Conservation (phyloP, 2,113 vertebrate species). For the Castor canadensis region DNA sequence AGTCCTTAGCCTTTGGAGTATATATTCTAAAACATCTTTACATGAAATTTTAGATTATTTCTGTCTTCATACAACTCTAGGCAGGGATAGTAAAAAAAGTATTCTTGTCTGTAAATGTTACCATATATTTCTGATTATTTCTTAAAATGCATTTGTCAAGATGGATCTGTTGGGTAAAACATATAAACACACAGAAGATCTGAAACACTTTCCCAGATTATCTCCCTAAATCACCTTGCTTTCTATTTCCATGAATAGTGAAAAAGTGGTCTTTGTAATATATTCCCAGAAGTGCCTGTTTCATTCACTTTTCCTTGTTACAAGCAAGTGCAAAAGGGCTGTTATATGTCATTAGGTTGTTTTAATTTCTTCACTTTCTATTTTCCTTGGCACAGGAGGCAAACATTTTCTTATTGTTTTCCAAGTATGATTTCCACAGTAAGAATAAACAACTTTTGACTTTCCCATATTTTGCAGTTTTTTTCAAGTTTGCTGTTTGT, state of each 20-base stretch:
- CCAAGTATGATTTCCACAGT: not conserved
- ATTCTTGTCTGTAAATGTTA: not conserved
- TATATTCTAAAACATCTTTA: not conserved
- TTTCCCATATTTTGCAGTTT: constrained; percentile 8
- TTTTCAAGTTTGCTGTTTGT: constrained; percentile 8
- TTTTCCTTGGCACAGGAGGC: constrained; percentile 38
- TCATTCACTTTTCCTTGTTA: not conserved
- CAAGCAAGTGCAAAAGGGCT: not conserved
- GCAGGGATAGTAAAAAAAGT: not conserved
- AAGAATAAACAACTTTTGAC: constrained; percentile 17
- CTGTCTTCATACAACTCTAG: not conserved
- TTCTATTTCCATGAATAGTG: not conserved
- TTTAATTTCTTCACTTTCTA: constrained; percentile 39
- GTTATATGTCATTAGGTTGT: not conserved
- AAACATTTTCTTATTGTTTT: constrained; percentile 50
- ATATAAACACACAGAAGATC: not conserved
- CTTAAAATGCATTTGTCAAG: not conserved
- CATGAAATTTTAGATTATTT: not conserved
- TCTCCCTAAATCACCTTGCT: not conserved
- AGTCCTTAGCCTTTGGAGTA: not conserved
- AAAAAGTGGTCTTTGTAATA: not conserved
- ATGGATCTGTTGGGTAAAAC: not conserved
- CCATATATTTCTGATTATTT: not conserved
- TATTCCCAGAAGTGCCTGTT: not conserved
- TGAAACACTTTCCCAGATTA: not conserved